Base-by-base conservation (phyloP, 2,113 vertebrate species). In the Salvelinus fontinalis region DNA sequence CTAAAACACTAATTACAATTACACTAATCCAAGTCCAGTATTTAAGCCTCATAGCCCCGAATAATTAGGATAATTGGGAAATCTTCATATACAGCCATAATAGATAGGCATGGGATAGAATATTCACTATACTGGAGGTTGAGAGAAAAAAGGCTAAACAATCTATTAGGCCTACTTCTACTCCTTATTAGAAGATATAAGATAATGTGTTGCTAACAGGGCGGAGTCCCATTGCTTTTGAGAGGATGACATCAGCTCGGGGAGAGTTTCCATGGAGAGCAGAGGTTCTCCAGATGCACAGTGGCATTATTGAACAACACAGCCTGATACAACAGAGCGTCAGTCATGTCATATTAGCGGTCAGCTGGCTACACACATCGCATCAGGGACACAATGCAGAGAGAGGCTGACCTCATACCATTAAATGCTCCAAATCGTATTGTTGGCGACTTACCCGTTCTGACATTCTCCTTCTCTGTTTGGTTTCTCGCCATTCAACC, bases 171-270 rank as follows among this genome's bases (percentile, higher is more conserved):
- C 51, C 51, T 44, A 44, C 39, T 5, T 54, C 14, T 16, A 54
- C 51, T 11, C 4, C 51, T 54, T 18, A 16, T 5, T 54, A 54
- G 16, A 64, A 64, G 2, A 64, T 18, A 88, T 74, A 5, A 54
- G 16, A 54, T 5, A 54, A 81, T 67, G 6, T 31, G 26, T 31
- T 1, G 0, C 14, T 73, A 71, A 67, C 73, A 86, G 90, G 90
- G 88, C 84, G 88, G 82, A 60, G 88, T 69, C 77, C 66, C 77
- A 84, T 82, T 70, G 80, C 78, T 71, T 29, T 11, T 80, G 79
- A 65, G 34, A 75, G 81, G 78, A 70, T 91, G 90, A 92, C 88
- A 84, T 91, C 90, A 91, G 77, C 80, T 70, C 70, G 31, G 88
- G 88, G 87, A 89, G 80, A 76, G n/a, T n/a, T 79, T 89, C 86